Base-by-base conservation (phyloP, 2,888 invertebrate genomes). In the Calameuta idolon region DNA sequence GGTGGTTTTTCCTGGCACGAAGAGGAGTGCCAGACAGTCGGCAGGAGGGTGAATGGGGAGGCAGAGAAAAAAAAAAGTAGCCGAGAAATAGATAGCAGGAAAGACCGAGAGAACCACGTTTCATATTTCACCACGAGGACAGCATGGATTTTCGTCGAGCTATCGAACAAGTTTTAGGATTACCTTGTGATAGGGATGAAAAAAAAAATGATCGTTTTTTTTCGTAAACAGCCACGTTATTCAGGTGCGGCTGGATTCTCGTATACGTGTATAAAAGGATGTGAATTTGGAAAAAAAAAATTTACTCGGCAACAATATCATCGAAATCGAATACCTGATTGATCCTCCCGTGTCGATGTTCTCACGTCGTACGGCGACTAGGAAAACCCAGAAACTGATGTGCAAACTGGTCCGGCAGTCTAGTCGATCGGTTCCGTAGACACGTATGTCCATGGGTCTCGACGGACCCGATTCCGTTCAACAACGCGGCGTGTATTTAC, bases 121-220 rank as follows among this genome's bases (percentile, higher is more conserved):
- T 90, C 90, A 89, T 91, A 91, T 90, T 90, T 91, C 90, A 89
- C 87, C 83, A 84, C 86, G 86, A 86, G 88, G 89, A 88, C 88
- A 87, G 89, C 90, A 84, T 88, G 91, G 90, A 90, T 91, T 91
- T 91, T 89, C 86, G 83, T 84, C 77, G 83, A 85, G 76, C 82
- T 83, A 86, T 86, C 85, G 85, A 86, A 83, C 85, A 85, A 85
- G 87, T 82, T 85, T 86, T 82, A 83, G 90, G 89, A 90, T 91
- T 89, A 90, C 87, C 84, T 81, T 80, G 81, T 84, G 88, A 87
- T 89, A 90, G 90, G 89, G 88, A 34, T 31, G 71, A 15, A 69
- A 71, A n/a, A 30, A 31, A 71, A 31, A 30, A 31, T 31, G 12
- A 33, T 31, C 12, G 31, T 12, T 12, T 3, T 31, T 34, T 31